Evolutionary conservation across 2,113 vertebrate species (phyloP), one percentile per base, ranked within the genome.

Genomic region (Zosterops pallidus): DNA sequence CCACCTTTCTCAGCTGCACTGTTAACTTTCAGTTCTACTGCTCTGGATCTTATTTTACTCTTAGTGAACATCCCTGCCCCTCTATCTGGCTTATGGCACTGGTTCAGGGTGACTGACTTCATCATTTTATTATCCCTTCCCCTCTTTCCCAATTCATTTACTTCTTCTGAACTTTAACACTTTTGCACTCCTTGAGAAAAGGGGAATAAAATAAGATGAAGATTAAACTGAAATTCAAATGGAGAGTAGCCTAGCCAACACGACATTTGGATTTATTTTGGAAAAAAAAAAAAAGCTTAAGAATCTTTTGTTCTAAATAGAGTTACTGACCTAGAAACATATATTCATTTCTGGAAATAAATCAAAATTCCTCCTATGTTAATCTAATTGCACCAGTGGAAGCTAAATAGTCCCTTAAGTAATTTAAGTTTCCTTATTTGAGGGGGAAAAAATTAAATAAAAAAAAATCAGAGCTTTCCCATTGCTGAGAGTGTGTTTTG

Each of bases 341-440:
- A 96, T 46, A 96, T 71, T 69, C 76, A 69, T 95, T 90, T 95
- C 91, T 86, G 62, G 79, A 96, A 97, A 97, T 96, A 97, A 96
- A 96, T 97, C 94, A 96, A 87, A 94, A 91, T 94, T 92, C 79
- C 75, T 96, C 79, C 85, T 95, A 57, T 41, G 69, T 96, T 95
- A 96, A 97, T 95, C 90, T 96, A 97, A 95, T 96, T 92, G 77
- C 91, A 95, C 90, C 82, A 92, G 89, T 88, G 94, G 92, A 85
- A 89, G 86, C 82, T 96, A 93, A 96, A 83, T 42, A 97, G 94
- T 97, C 97, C 97, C 97, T 93, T 77, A 97, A 96, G 96, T 95
- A 97, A 97, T 97, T 97, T 97, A 90, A 94, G 92, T 90, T 96
- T 93, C 87, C 91, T 92, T 94, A 94, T 96, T 96, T 91, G 90